Conservation (phyloP, 2,797 vertebrate genomes). For the Aldrovandia affinis region DNA sequence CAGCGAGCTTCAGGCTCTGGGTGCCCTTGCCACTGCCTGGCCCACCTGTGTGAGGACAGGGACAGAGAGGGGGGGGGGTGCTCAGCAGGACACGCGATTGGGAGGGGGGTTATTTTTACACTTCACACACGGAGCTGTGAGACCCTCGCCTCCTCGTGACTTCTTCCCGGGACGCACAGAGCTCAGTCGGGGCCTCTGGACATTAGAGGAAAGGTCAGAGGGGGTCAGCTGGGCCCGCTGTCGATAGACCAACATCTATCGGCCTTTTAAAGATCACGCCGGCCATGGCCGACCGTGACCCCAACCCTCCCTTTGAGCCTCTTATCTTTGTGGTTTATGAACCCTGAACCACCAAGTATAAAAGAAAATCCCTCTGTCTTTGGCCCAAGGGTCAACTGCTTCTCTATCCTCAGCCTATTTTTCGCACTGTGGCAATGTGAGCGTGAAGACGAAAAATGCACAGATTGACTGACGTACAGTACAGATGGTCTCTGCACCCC, state of each 20-base stretch:
- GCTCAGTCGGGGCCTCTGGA: slow-evolving; percentile 26
- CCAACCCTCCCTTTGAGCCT: not conserved
- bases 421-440: not conserved
- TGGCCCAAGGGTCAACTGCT: not conserved
- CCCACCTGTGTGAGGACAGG: slow-evolving; percentile 77
- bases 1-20: slow-evolving; percentile 95
- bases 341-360: not conserved
- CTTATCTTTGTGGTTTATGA: not conserved
- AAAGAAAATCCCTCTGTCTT: not conserved
- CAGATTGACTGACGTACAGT: not conserved
- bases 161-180: slow-evolving; percentile 8
- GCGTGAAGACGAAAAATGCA: too few species aligned
- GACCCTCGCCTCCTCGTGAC: not conserved
- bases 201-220: slow-evolving; percentile 29
- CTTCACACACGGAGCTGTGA: slow-evolving; percentile 7
- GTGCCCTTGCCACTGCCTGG: slow-evolving; percentile 98
- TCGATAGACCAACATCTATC: slow-evolving; percentile 28
- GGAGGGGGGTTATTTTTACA: slow-evolving; percentile 27
- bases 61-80: not conserved
- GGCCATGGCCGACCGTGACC: too few species aligned
- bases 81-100: not conserved
- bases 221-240: slow-evolving; percentile 23
- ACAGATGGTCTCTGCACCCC: not conserved
- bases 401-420: not conserved
- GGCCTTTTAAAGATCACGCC: slow-evolving; percentile 10